These are phyloP conservation scores for Wasmannia auropunctata DNA, from an alignment of 1,140 invertebrate species.

Conservation along the genomic window DNA sequence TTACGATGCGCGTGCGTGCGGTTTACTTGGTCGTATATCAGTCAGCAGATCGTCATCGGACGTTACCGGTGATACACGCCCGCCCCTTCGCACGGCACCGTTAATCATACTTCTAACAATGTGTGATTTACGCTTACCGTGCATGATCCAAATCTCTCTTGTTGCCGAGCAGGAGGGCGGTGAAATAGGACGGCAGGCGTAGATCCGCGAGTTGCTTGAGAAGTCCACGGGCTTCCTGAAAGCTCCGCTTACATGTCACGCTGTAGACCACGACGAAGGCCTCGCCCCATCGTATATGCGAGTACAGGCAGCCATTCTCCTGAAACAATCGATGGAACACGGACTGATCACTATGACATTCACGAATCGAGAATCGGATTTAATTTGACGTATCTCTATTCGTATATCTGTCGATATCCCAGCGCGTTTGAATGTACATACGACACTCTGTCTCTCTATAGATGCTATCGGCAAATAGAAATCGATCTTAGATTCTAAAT, in stretches of 20 bases:
- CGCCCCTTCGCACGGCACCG: conserved; percentile 16
- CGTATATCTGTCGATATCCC: not conserved
- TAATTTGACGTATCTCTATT: conserved; percentile 21
- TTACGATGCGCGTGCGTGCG: not conserved
- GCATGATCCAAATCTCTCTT: conserved; percentile 93
- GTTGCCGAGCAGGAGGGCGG: conserved; percentile 92
- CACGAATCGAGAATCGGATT: conserved; percentile 14
- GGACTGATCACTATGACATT: conserved; percentile 11
- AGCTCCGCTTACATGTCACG: conserved; percentile 91
- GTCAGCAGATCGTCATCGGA: conserved; percentile 12
- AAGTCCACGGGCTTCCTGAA: conserved; percentile 90
- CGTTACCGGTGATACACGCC: conserved; percentile 12
- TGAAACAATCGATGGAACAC: conserved; percentile 77
- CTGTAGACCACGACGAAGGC: conserved; percentile 95
- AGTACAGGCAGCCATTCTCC: conserved; percentile 90
- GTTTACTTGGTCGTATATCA: conserved; percentile 43
- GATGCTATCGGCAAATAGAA: conserved; percentile 9
- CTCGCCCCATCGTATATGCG: conserved; percentile 93
- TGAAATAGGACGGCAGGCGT: conserved; percentile 89
- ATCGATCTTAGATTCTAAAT: not conserved
- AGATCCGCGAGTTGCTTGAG: conserved; percentile 90
- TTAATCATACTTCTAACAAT: conserved; percentile 48
- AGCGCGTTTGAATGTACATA: not conserved
- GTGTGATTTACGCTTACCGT: conserved; percentile 85
- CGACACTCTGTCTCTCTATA: not conserved